Base-by-base conservation (phyloP, 2,113 vertebrate species). In the Gambusia affinis region DNA sequence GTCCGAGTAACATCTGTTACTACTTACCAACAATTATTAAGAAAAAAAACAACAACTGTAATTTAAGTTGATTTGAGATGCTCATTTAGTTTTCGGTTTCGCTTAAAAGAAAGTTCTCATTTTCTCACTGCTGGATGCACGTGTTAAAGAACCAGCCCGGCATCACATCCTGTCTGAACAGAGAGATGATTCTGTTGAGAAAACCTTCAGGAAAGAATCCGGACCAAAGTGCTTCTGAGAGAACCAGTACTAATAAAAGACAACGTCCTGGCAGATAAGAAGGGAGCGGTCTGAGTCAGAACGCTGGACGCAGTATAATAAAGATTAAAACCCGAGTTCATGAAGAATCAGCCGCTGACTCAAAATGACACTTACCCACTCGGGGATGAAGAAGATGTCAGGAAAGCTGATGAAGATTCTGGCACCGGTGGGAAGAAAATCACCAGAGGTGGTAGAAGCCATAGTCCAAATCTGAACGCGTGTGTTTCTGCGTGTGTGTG, bases 311-410 rank as follows among this genome's bases (percentile, higher is more conserved):
- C 15, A 33, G 70, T 12, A 29, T 5, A 15, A 33, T 7, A 15
- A n/a, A 65, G 12, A 54, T 27, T 6, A 63, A 31, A 44, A 11
- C 35, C 60, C 35, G 61, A 24, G 10, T 11, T 0, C 31, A 5
- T 0, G 12, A 31, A 22, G 5, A 28, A 35, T 47, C 5, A 68
- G 27, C 15, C n/a, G 0, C 22, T 31, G 19, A 24, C 3, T 5
- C 35, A 60, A 3, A 73, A 37, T 22, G 4, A 65, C 39, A 95
- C 94, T 95, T 80, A 94, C 92, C 88, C 93, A 92, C 72, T 95
- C 94, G 0, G 92, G 93, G 62, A 95, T 78, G 89, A 94, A 95
- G 82, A 94, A 88, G 12, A 92, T 0, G n/a, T 95, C 93, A 8
- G 94, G 93, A 57, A 94, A 4, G 42, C 79, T 81, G 81, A 81